Conservation (phyloP, 2,888 invertebrate species). For the Stenichneumon culpator region DNA sequence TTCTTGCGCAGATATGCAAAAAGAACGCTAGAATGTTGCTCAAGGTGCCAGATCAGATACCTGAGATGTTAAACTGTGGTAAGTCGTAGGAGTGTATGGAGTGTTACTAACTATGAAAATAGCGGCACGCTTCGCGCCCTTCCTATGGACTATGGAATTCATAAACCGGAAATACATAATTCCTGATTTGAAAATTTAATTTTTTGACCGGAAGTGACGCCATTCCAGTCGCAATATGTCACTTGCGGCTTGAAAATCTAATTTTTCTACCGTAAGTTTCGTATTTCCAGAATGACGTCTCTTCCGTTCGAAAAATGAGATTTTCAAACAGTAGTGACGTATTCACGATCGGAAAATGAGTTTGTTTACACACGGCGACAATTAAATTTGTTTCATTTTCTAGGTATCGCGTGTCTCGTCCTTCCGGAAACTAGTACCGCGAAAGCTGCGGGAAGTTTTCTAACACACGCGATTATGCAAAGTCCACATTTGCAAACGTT, state of each 20-base stretch:
- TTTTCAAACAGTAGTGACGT: no score
- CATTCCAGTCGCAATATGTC: no score
- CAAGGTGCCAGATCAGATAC: conserved; percentile 83
- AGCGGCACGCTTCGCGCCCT: no score
- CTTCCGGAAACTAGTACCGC: conserved; percentile 88
- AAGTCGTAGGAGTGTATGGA: conserved; percentile 49
- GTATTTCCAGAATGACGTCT: no score
- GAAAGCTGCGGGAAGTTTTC: conserved; percentile 87
- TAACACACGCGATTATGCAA: conserved; percentile 87
- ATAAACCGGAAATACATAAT: neutral
- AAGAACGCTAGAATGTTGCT: conserved; percentile 86
- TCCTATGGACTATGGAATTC: no score
- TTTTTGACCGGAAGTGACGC: no score
- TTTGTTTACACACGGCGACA: no score
- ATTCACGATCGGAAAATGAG: no score
- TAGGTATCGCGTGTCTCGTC: conserved; percentile 87
- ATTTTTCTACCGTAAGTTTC: no score
- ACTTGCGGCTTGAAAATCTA: no score
- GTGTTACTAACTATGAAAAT: neutral
- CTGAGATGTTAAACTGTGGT: conserved; percentile 85
- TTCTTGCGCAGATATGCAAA: conserved; percentile 89
- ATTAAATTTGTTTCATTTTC: conserved; percentile 64
- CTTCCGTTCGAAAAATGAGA: no score
- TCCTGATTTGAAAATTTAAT: no score
- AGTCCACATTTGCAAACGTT: conserved; percentile 86